These are phyloP conservation scores for Halocynthia roretzi DNA, from an alignment of 23 tunicate genomes.

Conservation along the genomic window DNA sequence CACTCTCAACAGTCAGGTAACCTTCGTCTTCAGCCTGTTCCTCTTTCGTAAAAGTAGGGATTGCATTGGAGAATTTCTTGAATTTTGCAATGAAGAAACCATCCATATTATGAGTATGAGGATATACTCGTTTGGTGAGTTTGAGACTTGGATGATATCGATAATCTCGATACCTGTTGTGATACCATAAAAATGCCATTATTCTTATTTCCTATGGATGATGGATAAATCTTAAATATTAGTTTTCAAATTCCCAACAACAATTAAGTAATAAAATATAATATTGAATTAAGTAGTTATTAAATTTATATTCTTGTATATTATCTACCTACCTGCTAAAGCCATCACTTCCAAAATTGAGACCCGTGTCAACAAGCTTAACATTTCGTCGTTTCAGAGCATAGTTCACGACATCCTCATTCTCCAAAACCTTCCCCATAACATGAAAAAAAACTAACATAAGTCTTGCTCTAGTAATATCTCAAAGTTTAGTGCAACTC, in stretches of 20 bases:
- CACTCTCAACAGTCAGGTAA: not conserved
- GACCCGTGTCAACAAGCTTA: constrained; percentile 81
- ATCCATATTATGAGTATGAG: constrained; percentile 99
- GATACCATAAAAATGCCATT: not conserved
- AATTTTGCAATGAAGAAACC: constrained; percentile 97
- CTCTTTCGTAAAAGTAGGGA: constrained; percentile 41
- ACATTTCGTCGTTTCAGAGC: constrained; percentile 86
- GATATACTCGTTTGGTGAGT: constrained; percentile 80
- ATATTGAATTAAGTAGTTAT: no score
- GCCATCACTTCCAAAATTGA: constrained; percentile 90
- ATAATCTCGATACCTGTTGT: constrained; percentile 57
- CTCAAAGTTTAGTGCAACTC: constrained; percentile 9
- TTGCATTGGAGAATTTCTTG: constrained; percentile 88
- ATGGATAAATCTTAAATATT: not conserved
- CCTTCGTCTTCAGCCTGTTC: constrained; percentile 10
- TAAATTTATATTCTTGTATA: no score
- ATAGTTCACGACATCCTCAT: constrained; percentile 92
- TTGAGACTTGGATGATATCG: constrained; percentile 84
- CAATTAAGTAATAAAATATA: not conserved
- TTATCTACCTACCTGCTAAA: constrained; percentile 37
- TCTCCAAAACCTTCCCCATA: constrained; percentile 66
- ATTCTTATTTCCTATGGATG: not conserved
- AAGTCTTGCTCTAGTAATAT: not conserved
- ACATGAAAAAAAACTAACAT: not conserved
- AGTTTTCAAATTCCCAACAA: not conserved